These are phyloP conservation scores for Moxostoma hubbsi DNA, from an alignment of 2,797 vertebrate genomes.

Conservation along the genomic window DNA sequence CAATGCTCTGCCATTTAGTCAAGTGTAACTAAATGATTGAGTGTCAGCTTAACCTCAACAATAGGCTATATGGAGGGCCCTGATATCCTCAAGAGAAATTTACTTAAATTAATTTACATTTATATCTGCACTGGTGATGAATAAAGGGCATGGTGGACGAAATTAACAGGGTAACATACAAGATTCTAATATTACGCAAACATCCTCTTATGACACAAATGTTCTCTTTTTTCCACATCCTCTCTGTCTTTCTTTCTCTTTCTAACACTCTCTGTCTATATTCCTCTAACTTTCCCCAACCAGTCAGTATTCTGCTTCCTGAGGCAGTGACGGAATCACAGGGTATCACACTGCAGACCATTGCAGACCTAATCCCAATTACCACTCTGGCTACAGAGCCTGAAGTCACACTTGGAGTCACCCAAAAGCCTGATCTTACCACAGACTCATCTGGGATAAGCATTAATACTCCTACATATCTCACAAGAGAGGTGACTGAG, in stretches of 20 bases:
- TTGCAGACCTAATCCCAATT: slow-evolving; percentile 69
- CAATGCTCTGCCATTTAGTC: slow-evolving; percentile 11
- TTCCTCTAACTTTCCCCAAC: slow-evolving; percentile 6
- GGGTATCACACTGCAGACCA: slow-evolving; percentile 14
- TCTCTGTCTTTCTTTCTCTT: not conserved
- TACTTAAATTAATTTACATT: too few relatives aligned
- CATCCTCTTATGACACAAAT: not conserved
- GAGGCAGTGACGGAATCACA: slow-evolving; percentile 11
- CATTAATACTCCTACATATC: slow-evolving; percentile 24
- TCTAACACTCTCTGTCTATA: not conserved
- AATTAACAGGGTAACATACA: not conserved
- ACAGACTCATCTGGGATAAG: slow-evolving; percentile 9
- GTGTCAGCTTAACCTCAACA: not conserved
- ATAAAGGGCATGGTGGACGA: not conserved
- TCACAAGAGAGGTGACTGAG: slow-evolving; percentile 31
- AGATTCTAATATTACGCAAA: not conserved
- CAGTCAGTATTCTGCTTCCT: slow-evolving; percentile 38
- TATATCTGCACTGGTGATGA: not conserved
- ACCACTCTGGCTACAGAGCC: slow-evolving; percentile 60
- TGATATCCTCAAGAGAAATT: too few relatives aligned
- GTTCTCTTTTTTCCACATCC: not conserved
- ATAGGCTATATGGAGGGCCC: not conserved
- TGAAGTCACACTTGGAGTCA: slow-evolving; percentile 31
- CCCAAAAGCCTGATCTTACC: slow-evolving; percentile 30
- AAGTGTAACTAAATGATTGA: slow-evolving; percentile 16